Evolutionary conservation across 2,888 invertebrate species (phyloP).

Genomic region (Suillia variegata): DNA sequence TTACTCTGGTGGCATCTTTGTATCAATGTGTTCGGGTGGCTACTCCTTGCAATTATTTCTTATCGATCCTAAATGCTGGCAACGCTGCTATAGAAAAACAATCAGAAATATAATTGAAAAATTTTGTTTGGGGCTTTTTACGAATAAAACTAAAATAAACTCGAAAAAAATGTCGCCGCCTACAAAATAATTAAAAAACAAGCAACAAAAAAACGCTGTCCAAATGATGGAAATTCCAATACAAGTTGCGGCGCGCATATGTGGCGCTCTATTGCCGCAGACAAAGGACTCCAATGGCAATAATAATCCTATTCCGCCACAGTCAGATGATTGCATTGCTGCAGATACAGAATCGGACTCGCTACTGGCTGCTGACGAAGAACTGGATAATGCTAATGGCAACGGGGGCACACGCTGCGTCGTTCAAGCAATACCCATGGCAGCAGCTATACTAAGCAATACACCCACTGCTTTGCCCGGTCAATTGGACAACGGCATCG

Average conservation of each 20-base stretch:
- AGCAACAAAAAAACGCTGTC: too few species aligned
- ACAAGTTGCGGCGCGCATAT: constrained; percentile 73
- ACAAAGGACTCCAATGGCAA: constrained; percentile 36
- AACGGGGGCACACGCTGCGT: constrained; percentile 30
- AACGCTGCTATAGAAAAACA: too few species aligned
- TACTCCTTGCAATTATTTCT: too few species aligned
- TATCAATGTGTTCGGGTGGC: too few species aligned
- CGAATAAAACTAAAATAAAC: too few species aligned
- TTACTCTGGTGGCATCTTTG: too few species aligned
- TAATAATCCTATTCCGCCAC: constrained; percentile 20
- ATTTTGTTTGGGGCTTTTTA: too few species aligned
- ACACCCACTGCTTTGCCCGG: constrained; percentile 38
- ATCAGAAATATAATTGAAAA: too few species aligned
- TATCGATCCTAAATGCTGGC: too few species aligned
- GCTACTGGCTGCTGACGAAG: constrained; percentile 20
- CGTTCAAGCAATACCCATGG: constrained; percentile 54
- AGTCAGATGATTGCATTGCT: background rate
- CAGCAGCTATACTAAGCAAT: constrained; percentile 55
- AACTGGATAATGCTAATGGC: constrained; percentile 28
- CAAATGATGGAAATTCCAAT: constrained; percentile 79
- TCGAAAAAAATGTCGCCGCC: background rate
- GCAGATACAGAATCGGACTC: background rate
- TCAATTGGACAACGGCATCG: constrained; percentile 44
- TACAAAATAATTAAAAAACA: too few species aligned
- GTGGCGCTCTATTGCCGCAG: too few species aligned